A percentile compares a stretch with the other conserved stretches of the same genome.
Conservation (phyloP, 2,797 vertebrate species). For the Chelonia mydas region DNA sequence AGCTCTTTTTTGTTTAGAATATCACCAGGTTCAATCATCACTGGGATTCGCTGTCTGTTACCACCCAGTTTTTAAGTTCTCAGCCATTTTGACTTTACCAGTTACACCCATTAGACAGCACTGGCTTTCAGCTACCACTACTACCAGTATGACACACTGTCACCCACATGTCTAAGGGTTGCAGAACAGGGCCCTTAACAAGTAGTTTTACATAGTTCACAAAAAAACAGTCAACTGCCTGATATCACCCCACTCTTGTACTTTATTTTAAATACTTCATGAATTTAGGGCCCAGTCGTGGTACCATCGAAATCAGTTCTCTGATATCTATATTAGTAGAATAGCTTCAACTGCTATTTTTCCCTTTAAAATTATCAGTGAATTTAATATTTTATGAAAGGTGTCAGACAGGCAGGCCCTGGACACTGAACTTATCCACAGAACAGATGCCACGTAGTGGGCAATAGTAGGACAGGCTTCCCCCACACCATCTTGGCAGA, state of each 20-base stretch:
- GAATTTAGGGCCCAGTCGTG: not conserved
- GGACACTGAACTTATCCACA: not conserved
- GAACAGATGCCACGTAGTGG: not conserved
- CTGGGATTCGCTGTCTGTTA: too few species aligned
- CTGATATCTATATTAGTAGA: not conserved
- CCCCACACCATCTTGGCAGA: not conserved
- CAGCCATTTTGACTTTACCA: too few species aligned
- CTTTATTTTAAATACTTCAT: too few species aligned
- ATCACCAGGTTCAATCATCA: too few species aligned
- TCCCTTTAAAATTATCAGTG: not conserved
- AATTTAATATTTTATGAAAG: not conserved
- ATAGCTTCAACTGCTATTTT: not conserved
- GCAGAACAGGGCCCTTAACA: not conserved
- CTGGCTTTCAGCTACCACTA: too few species aligned
- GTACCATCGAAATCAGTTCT: not conserved
- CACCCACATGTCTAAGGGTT: not conserved
- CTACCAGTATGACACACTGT: not conserved
- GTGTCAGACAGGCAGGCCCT: not conserved
- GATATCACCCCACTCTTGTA: too few species aligned
- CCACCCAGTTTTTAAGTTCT: too few species aligned
- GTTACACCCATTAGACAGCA: too few species aligned
- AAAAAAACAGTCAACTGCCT: too few species aligned
- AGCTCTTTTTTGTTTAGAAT: too few species aligned
- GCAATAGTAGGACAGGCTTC: not conserved
- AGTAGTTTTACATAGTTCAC: too few species aligned